Base-by-base conservation (phyloP, 92 coral and sea anemone species). In the Epizoanthus rinbou region DNA sequence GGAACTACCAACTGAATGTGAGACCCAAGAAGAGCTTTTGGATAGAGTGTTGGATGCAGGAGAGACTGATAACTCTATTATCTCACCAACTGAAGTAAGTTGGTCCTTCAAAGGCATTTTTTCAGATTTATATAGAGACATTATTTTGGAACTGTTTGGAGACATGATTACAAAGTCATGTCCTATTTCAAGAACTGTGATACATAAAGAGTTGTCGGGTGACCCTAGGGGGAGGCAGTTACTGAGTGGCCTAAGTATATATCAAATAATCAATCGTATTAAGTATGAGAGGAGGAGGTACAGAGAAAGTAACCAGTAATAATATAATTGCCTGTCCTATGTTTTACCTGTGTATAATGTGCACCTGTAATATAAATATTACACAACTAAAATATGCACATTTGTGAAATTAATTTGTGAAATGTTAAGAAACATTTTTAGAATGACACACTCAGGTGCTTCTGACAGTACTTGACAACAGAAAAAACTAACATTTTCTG, bases 1-100 rank as follows among this genome's bases (percentile, higher is more conserved):
- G 16, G 76, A 80, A 17, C 56, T 69, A 41, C 84, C 84, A 60
- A 39, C 24, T 80, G 84, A 80, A 52, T 41, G n/a, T 45, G 84
- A 80, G 37, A 64, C 85, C 18, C 58, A 81, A 25, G 85, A 66
- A 65, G 53, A 14, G 31, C 74, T 56, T 23, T 35, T 81, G 6
- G 67, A 25, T 8, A 35, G 75, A 52, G 23, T 81, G 60, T 31
- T 81, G 9, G 76, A 66, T 66, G 64, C 21, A 52, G 66, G 52
- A 6, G 62, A 24, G 57, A 74, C 64, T 74, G 50, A 74, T 53
- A 52, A 24, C 3, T 74, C 80, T 3, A 18, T 54, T 3, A 54
- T 74, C 45, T 74, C 80, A 17, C 64, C 47, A 54, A 53, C 80
- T 13, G 50, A 50, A 23, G 64, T 50, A 74, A 74, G 37, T 18